Base-by-base conservation (phyloP, 2,888 invertebrate species). In the Cabera pusaria region DNA sequence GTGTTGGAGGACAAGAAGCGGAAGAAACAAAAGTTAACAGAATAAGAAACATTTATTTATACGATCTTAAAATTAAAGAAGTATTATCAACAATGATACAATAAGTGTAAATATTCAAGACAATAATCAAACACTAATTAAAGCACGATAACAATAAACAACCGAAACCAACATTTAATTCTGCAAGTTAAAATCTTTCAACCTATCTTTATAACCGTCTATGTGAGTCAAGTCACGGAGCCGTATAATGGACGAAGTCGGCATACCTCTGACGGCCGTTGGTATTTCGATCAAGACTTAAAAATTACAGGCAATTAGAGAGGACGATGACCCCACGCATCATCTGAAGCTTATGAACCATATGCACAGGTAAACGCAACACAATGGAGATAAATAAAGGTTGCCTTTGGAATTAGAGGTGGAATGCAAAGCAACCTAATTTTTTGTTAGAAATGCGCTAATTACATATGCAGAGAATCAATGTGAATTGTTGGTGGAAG, bases 301-400 rank as follows among this genome's bases (percentile, higher is more conserved):
- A 77, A 78, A 76, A 77, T 76, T 73, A 79, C 72, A 59, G 50
- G 66, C 74, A 81, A 81, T 81, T 80, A 82, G 70, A 64, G 56
- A 59, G 72, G 56, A 45, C 72, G 47, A 43, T 50, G 72, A 67
- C 64, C 77, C 56, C 45, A 40, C 40, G 27, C 41, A 46, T 51
- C 35, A 32, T 22, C 22, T 49, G 41, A 47, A 52, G 28, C 27
- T 20, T n/a, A 12, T 16, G 20, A 29, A 23, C n/a, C n/a, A n/a
- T n/a, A n/a, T n/a, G 8, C 12, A 12, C 31, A 22, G 21, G 22
- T 22, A 31, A 16, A 40, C 29, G n/a, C 9, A 18, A 11, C 22
- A 33, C 33, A 28, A 34, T 20, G 20, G 8, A 37, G 44, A 49
- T 43, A 28, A 23, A 28, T 20, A 29, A 8, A 23, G 4, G 11